Conservation (phyloP, 2,113 vertebrate species). For the Dinomys branickii region DNA sequence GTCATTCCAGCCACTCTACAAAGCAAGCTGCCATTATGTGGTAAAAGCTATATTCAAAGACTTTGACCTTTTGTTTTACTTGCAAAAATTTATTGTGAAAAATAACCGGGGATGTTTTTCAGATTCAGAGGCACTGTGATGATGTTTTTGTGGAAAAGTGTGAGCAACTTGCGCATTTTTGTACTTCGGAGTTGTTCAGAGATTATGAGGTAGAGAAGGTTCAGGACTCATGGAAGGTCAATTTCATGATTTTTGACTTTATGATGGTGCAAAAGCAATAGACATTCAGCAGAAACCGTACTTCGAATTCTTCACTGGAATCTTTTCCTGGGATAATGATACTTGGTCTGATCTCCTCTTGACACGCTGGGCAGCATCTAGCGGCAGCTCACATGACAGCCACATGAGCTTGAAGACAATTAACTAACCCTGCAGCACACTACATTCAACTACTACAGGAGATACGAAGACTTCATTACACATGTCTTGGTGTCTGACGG, state of each 20-base stretch:
- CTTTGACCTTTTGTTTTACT: conserved; percentile 47
- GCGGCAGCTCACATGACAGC: too few species aligned
- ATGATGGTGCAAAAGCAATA: too few species aligned
- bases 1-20: not conserved
- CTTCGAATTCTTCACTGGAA: not conserved
- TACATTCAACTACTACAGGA: not conserved
- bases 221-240: not conserved
- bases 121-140: not conserved
- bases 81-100: conserved; percentile 44
- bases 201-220: not conserved
- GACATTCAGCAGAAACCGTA: not conserved
- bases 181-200: not conserved
- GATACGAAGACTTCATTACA: not conserved
- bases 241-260: too few species aligned
- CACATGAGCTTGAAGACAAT: not conserved
- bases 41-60: conserved; percentile 26
- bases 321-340: not conserved
- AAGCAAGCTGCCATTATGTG: not conserved
- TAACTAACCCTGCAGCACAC: not conserved
- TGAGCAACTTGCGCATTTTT: not conserved
- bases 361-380: not conserved
- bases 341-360: not conserved
- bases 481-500: not conserved
- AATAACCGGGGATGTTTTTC: not conserved
- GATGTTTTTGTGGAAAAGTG: not conserved